These are phyloP conservation scores for Lepidocyrtinus sp. DNA, from an alignment of 2,888 invertebrate species.

Conservation along the genomic window DNA sequence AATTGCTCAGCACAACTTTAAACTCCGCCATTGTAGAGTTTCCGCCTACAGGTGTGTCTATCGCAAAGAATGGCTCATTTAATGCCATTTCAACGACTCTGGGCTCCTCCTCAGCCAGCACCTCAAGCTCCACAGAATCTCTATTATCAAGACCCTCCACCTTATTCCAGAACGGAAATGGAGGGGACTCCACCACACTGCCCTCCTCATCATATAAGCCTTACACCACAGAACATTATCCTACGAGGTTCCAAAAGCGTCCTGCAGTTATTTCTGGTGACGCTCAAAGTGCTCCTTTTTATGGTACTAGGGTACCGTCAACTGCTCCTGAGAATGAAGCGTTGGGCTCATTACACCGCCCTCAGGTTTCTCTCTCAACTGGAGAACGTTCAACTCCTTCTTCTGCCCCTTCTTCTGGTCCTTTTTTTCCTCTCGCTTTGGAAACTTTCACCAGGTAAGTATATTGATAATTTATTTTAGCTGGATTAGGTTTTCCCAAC, in stretches of 20 bases:
- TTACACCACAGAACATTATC: constrained; percentile 36
- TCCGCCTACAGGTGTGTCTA: constrained; percentile 20
- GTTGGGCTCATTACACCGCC: constrained; percentile 66
- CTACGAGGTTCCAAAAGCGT: constrained; percentile 57
- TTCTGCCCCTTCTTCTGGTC: constrained; percentile 67
- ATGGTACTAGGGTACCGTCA: constrained; percentile 58
- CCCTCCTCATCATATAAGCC: constrained; percentile 8
- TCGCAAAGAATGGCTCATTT: constrained; percentile 50
- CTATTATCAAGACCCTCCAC: constrained; percentile 20
- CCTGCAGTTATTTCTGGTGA: constrained; percentile 50
- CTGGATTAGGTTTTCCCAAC: too few species aligned
- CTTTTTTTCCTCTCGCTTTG: constrained; percentile 70
- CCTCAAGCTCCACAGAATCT: constrained; percentile 28
- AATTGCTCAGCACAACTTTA: constrained; percentile 18
- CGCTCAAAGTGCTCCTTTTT: constrained; percentile 46
- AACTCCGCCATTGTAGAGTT: constrained; percentile 5
- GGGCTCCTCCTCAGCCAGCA: constrained; percentile 10
- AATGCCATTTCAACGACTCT: constrained; percentile 38
- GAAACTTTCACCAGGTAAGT: constrained; percentile 70
- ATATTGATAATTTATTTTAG: too few species aligned
- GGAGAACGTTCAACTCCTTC: constrained; percentile 68
- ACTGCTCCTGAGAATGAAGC: constrained; percentile 62
- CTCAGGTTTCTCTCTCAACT: constrained; percentile 66
- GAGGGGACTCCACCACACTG: neutral
- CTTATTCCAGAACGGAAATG: constrained; percentile 24